A percentile compares a stretch with the other conserved stretches of the same genome.
These are phyloP conservation scores for Physocephala rufipes DNA, from an alignment of 2,888 invertebrate species.

Conservation along the genomic window DNA sequence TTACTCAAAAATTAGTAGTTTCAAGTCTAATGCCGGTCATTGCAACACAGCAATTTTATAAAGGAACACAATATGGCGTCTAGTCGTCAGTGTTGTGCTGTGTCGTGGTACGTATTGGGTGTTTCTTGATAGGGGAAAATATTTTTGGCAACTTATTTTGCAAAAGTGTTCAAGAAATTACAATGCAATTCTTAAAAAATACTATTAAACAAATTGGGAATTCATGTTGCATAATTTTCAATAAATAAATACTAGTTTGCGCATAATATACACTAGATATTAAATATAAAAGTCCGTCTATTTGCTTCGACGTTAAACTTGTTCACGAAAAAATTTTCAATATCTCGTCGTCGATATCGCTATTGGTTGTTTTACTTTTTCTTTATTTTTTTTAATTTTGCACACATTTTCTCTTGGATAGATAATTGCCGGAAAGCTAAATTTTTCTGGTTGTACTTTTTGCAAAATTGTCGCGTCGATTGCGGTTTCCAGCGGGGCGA, in stretches of 20 bases:
- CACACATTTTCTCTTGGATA: conserved; percentile 31
- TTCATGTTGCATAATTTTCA: not conserved
- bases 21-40: not conserved
- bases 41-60: conserved; percentile 9
- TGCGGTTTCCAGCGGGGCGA: not conserved
- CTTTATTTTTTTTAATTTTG: conserved; percentile 25
- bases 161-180: conserved; percentile 6
- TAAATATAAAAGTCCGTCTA: not conserved
- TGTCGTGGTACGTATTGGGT: conserved; percentile 85
- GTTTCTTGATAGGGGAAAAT: conserved; percentile 24
- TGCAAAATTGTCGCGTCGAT: not conserved
- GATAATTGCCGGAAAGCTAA: conserved; percentile 23
- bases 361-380: not conserved
- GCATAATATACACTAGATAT: not conserved
- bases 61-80: conserved; percentile 84
- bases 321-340: conserved; percentile 32
- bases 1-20: too few relatives aligned
- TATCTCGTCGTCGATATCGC: conserved; percentile 22
- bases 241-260: not conserved
- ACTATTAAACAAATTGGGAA: not conserved
- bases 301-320: conserved; percentile 36
- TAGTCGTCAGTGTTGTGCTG: conserved; percentile 85
- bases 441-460: not conserved
- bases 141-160: conserved; percentile 13
- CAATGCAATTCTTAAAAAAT: conserved; percentile 3